Percentiles rank a stretch among this genome's conserved stretches.
phyloP scores from a whole-genome alignment of 2,888 invertebrate species.

The Oscheius sp. region DNA sequence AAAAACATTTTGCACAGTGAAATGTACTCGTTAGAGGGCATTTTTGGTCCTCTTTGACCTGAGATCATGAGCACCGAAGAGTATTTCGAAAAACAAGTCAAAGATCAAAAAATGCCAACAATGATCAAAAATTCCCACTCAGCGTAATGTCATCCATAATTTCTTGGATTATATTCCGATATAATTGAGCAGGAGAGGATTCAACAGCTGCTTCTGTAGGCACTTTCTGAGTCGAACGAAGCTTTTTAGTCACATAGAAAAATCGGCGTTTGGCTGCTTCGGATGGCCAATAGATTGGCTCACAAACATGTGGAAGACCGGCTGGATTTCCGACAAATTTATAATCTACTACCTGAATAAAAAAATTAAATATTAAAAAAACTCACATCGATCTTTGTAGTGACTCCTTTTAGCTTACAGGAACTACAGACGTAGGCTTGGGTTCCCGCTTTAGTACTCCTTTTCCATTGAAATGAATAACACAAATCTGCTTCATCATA shows the following conservation, averaged over 20 bases:
- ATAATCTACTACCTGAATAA: background rate
- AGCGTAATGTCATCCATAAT: constrained; percentile 12
- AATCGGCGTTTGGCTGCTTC: constrained; percentile 16
- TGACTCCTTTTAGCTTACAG: constrained; percentile 10
- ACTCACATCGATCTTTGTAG: constrained; percentile 7
- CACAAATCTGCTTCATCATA: background rate
- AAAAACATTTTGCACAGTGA: too few species aligned
- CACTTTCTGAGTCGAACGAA: constrained; percentile 7
- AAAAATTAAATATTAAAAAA: background rate
- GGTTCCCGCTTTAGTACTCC: background rate
- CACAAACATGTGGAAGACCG: background rate
- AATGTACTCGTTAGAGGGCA: too few species aligned
- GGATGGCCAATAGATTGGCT: constrained; percentile 2
- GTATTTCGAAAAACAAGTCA: too few species aligned
- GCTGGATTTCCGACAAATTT: background rate
- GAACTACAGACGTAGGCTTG: background rate
- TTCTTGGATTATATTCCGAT: constrained; percentile 1
- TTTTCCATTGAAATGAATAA: constrained; percentile 19
- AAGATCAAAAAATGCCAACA: background rate
- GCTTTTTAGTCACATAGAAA: background rate
- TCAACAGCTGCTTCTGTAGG: too few species aligned
- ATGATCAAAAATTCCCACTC: background rate
- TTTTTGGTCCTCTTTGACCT: too few species aligned
- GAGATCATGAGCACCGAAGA: too few species aligned
- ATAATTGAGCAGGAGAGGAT: background rate